Conservation (phyloP, 2,113 vertebrate genomes). For the Centropus unirufus region DNA sequence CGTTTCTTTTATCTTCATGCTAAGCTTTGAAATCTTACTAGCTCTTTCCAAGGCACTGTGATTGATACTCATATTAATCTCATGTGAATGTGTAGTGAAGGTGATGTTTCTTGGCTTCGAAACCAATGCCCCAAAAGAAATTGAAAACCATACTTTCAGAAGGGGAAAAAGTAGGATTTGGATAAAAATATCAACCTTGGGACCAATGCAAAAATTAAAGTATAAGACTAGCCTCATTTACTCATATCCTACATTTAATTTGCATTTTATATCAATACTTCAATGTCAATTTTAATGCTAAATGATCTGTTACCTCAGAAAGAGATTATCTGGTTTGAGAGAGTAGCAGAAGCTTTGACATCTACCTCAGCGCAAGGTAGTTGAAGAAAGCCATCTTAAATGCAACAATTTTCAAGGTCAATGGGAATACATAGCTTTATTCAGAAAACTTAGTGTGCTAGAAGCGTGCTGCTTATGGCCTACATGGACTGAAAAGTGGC, state of each 20-base stretch:
- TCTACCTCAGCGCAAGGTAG: not conserved
- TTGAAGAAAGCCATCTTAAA: slow-evolving; percentile 14
- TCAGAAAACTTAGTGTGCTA: not conserved
- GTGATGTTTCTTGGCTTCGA: slow-evolving; percentile 66
- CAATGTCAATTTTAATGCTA: slow-evolving; percentile 62
- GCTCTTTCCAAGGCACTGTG: slow-evolving; percentile 45
- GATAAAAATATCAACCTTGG: slow-evolving; percentile 34
- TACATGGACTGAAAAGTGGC: not conserved
- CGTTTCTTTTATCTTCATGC: slow-evolving; percentile 71
- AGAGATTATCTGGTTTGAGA: slow-evolving; percentile 53
- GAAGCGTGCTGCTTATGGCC: not conserved
- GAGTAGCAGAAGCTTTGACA: slow-evolving; percentile 26
- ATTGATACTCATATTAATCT: slow-evolving; percentile 67
- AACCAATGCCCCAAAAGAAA: slow-evolving; percentile 62
- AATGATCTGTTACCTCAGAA: slow-evolving; percentile 61
- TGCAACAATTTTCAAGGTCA: slow-evolving; percentile 18
- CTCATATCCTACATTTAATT: slow-evolving; percentile 49
- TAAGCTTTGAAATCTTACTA: slow-evolving; percentile 63
- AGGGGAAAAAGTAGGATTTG: slow-evolving; percentile 23
- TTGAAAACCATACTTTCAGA: slow-evolving; percentile 27
- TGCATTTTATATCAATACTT: slow-evolving; percentile 62
- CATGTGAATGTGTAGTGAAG: slow-evolving; percentile 61
- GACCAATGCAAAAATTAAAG: not conserved
- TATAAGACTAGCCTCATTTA: slow-evolving; percentile 22
- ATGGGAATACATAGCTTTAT: not conserved